phyloP scores from a whole-genome alignment of 2,797 vertebrate species.

The Sebastes reedi region DNA sequence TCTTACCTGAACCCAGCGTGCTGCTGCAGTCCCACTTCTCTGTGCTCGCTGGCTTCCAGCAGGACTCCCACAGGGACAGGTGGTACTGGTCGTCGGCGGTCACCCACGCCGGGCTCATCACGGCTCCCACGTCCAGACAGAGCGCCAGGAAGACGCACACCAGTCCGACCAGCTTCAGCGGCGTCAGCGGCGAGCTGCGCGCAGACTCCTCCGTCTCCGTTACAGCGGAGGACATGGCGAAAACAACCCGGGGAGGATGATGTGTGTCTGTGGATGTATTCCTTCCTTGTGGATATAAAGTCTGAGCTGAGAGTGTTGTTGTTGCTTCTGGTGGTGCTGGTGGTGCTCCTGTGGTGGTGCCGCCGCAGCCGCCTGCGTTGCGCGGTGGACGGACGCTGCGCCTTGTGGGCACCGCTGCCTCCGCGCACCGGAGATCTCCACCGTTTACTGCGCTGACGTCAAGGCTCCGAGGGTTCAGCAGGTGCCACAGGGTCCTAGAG shows the following conservation, averaged over 20 bases:
- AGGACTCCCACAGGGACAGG: slow-evolving; percentile 96
- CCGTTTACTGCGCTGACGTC: slow-evolving; percentile 65
- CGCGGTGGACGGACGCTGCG: slow-evolving; percentile 58
- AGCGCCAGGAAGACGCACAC: slow-evolving; percentile 96
- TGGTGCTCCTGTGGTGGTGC: slow-evolving; percentile 3
- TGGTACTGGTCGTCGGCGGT: slow-evolving; percentile 97
- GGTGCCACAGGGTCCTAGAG: slow-evolving; percentile 67
- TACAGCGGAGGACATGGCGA: slow-evolving; percentile 89
- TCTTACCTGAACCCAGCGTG: slow-evolving; percentile 90
- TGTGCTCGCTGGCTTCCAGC: slow-evolving; percentile 87
- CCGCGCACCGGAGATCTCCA: slow-evolving; percentile 52
- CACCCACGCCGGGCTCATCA: slow-evolving; percentile 97
- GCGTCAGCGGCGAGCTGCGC: slow-evolving; percentile 91
- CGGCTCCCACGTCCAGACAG: slow-evolving; percentile 93
- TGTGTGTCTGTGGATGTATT: background rate
- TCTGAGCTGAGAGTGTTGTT: background rate
- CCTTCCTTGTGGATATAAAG: background rate
- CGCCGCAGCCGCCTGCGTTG: slow-evolving; percentile 38
- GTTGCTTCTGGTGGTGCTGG: background rate
- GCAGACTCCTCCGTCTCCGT: slow-evolving; percentile 89
- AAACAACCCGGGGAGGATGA: background rate
- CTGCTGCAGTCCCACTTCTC: slow-evolving; percentile 93
- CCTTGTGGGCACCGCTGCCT: slow-evolving; percentile 50
- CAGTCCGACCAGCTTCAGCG: slow-evolving; percentile 94
- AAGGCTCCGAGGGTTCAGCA: slow-evolving; percentile 48